Percentiles rank a stretch among this genome's conserved stretches.
phyloP scores from a whole-genome alignment of 2,888 invertebrate genomes.

The Masnerella sp. region DNA sequence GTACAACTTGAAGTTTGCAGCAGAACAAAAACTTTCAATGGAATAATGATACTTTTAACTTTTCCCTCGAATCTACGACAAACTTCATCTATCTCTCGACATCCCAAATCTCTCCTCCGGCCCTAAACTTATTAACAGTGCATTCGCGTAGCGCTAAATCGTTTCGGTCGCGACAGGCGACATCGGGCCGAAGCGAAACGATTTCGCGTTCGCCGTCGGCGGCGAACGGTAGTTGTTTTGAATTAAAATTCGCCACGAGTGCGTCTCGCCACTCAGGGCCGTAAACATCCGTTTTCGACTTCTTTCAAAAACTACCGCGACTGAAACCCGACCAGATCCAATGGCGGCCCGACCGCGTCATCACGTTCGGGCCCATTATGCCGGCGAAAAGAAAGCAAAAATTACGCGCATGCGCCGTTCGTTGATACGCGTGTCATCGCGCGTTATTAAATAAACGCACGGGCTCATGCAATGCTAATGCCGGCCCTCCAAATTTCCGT shows the following conservation, averaged over 20 bases:
- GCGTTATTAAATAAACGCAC: conserved; percentile 40
- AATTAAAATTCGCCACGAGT: conserved; percentile 48
- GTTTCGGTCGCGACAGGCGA: too few species aligned
- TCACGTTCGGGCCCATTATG: conserved; percentile 69
- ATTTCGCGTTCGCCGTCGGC: too few species aligned
- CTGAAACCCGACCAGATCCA: conserved; percentile 75
- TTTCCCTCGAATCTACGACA: too few species aligned
- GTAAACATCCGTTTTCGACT: conserved; percentile 48
- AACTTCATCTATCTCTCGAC: too few species aligned
- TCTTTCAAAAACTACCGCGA: too few species aligned
- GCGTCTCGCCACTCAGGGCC: conserved; percentile 24
- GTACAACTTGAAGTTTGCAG: too few species aligned
- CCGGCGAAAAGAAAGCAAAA: conserved; percentile 50
- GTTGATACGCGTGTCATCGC: conserved; percentile 71
- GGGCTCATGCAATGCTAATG: conserved; percentile 37
- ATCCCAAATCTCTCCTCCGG: too few species aligned
- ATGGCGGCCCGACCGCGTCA: conserved; percentile 72
- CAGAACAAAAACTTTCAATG: too few species aligned
- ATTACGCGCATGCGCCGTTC: conserved; percentile 66
- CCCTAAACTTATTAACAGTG: too few species aligned
- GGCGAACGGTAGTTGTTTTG: conserved; percentile 40
- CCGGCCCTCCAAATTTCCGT: conserved; percentile 19
- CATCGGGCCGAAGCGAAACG: too few species aligned
- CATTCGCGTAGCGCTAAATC: too few species aligned
- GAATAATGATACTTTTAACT: too few species aligned